Evolutionary conservation across 2,888 invertebrate genomes (phyloP).

Genomic region (Ypsolopha sequella): DNA sequence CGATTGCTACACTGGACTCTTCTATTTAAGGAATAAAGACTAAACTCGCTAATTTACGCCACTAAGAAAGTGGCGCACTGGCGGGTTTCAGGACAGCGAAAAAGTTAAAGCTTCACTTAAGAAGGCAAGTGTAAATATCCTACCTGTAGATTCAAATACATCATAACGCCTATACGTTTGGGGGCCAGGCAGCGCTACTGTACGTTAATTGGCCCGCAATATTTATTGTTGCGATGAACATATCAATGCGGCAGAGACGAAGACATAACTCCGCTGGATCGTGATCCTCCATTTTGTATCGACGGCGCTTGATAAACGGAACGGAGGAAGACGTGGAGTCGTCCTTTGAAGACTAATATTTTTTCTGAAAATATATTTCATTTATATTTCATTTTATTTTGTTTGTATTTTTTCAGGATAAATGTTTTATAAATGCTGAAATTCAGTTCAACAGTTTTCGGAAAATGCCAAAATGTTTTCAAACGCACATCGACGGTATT

Average conservation of each 20-base stretch:
- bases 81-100: no score
- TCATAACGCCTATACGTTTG: slow-evolving; percentile 12
- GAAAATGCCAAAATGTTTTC: no score
- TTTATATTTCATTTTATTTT: no score
- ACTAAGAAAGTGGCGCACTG: no score
- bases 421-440: no score
- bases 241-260: slow-evolving; percentile 42
- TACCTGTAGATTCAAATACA: slow-evolving; percentile 4
- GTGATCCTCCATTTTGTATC: slow-evolving; percentile 66
- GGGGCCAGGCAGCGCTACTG: slow-evolving; percentile 17
- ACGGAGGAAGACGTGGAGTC: slow-evolving; percentile 22
- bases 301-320: slow-evolving; percentile 54
- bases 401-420: no score
- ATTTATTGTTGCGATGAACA: slow-evolving; percentile 69
- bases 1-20: no score
- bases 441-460: no score
- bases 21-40: no score
- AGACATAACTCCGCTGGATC: slow-evolving; percentile 63
- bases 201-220: slow-evolving; percentile 59
- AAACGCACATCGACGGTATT: no score
- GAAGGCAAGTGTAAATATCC: not conserved
- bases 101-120: not conserved
- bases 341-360: slow-evolving; percentile 8
- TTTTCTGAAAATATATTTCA: not conserved
- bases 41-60: no score